Base-by-base conservation (phyloP, 1,140 invertebrate species). In the Amphibalanus amphitrite region DNA sequence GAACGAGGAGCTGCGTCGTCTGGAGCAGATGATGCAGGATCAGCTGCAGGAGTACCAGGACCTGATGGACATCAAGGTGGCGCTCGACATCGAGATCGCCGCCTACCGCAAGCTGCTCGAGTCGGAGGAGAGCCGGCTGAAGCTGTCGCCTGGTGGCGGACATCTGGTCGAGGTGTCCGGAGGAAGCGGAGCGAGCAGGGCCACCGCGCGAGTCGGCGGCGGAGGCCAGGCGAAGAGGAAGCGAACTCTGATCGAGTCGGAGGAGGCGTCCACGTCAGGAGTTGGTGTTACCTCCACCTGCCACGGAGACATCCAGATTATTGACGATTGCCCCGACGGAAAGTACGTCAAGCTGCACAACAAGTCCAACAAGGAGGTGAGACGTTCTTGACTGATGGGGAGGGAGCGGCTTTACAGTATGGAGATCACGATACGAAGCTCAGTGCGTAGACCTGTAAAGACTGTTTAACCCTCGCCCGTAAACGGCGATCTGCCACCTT, bases 21-120 rank as follows among this genome's bases (percentile, higher is more conserved):
- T 98, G 73, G 85, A 91, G 20, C 86, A 91, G 33, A 88, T 93
- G 76, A 92, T 97, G 86, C 86, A 89, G 8, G 84, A 86, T n/a
- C 89, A 97, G 76, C 80, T 95, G 70, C 85, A 90, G 76, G 96
- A 99, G 78, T 98, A 98, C 81, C 91, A 94, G 79, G 93, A 96
- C 78, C 85, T 99, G 47, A 91, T 98, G 88, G 95, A 98, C 79
- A 93, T 97, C 77, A 97, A 97, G 82, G 81, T 77, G 17, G 93
- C 91, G 40, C 82, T 99, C 69, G 97, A 99, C 81, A 85, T 92
- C 78, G 97, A 99, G 85, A 95, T 99, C 73, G 88, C 92, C 28
- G 93, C 94, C 68, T 99, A 99, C 82, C 86, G 95, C 73, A 95
- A 97, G 78, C 82, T 99, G 67, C 79, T 93, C 69, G 90, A 92